Evolutionary conservation across 2,113 vertebrate species (phyloP), one percentile per base, ranked within the genome.

Genomic region (Notothenia rossii): DNA sequence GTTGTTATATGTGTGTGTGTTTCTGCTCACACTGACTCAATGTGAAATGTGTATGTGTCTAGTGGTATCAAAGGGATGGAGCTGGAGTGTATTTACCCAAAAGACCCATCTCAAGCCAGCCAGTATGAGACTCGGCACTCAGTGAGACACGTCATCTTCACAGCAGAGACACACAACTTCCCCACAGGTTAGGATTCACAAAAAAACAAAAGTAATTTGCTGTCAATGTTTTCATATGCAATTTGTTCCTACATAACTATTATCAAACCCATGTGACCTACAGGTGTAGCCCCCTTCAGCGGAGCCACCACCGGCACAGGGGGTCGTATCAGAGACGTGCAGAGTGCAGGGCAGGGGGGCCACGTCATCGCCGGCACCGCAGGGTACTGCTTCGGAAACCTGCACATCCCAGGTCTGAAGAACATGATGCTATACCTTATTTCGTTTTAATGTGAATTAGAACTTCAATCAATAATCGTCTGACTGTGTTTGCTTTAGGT

Each of bases 121-220:
- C 48, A 75, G 7, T 97, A 97, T 40, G 90, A 74, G 85, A 93
- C 92, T 5, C 79, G 89, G 0, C 77, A 7, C 14, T 93, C 95
- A 0, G 93, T 93, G 0, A 94, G 97, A 76, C 97, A 98, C 0
- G 93, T 97, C 68, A 96, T 97, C 91, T 98, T 98, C 92, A 98
- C 97, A 0, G 97, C 97, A 3, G 97, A 98, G 92, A 98, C 97
- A 0, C 97, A 98, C 94, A 98, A 98, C 92, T 98, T 98, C 81
- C 97, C 97, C 17, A 98, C 97, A 2, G 97, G 97, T 97, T 62
- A 75, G 86, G 18, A 66, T 6, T 40, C 50, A 25, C 20, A 18
- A 2, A 60, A 18, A 40, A 40, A 40, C 0, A 29, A 4, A 29
- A 29, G 3, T 3, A 29, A 29, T 29, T 6, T 40, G 7, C 7